Evolutionary conservation across 2,113 vertebrate species (phyloP).

Genomic region (Oryzias woworae): DNA sequence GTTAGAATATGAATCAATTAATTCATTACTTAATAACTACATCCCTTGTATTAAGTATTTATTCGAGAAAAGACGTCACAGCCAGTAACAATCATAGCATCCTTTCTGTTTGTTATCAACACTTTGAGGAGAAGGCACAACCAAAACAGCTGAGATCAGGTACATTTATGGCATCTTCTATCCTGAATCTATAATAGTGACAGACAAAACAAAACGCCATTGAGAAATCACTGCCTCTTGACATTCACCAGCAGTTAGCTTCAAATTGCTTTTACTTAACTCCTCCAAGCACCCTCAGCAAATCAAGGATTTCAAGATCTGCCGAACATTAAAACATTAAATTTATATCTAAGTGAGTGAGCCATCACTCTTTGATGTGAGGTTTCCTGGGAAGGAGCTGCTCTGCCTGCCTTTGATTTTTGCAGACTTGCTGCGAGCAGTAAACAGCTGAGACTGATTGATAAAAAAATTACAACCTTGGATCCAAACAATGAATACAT

Average conservation of each 20-base stretch:
- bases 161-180: conserved; percentile 15
- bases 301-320: conserved; percentile 18
- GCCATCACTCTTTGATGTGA: conserved; percentile 13
- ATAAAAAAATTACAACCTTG: conserved; percentile 25
- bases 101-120: too few relatives aligned
- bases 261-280: conserved; percentile 25
- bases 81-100: too few relatives aligned
- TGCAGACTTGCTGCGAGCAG: conserved; percentile 15
- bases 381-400: conserved; percentile 3
- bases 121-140: too few relatives aligned
- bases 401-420: conserved; percentile 13
- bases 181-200: conserved; percentile 24
- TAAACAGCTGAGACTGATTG: conserved; percentile 18
- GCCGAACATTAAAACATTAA: neutral
- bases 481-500: conserved; percentile 22
- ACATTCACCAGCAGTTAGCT: conserved; percentile 3
- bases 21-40: too few relatives aligned
- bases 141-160: neutral
- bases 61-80: too few relatives aligned
- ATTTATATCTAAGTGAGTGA: conserved; percentile 4
- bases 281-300: conserved; percentile 7
- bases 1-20: too few relatives aligned
- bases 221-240: conserved; percentile 16
- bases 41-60: too few relatives aligned
- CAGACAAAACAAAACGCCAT: conserved; percentile 54